Evolutionary conservation across 2,888 invertebrate species (phyloP).

Genomic region (Scelioninae gen. 1): DNA sequence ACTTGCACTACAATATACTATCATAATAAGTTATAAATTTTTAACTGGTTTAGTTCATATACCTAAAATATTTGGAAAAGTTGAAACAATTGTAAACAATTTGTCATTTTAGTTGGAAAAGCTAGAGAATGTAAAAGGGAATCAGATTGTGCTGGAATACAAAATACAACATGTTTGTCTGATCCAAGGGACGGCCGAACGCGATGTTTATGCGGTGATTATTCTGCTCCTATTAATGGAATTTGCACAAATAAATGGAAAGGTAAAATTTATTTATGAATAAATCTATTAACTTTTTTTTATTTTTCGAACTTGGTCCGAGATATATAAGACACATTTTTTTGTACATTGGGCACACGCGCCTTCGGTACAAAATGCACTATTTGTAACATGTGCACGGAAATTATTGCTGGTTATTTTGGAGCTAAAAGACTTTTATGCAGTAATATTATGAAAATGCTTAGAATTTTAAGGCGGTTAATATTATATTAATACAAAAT

Average conservation of each 20-base stretch:
- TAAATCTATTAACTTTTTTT: not conserved
- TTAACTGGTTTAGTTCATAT: not conserved
- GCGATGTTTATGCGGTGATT: conserved; percentile 89
- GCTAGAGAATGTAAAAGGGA: conserved; percentile 88
- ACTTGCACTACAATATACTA: too few relatives aligned
- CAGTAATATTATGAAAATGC: too few relatives aligned
- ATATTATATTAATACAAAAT: too few relatives aligned
- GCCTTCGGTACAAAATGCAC: too few relatives aligned
- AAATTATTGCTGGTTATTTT: too few relatives aligned
- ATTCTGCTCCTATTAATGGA: conserved; percentile 88
- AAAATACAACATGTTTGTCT: conserved; percentile 88
- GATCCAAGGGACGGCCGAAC: conserved; percentile 87
- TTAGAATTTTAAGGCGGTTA: too few relatives aligned
- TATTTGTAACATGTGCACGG: too few relatives aligned
- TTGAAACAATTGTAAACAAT: not conserved
- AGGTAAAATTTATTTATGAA: conserved; percentile 83
- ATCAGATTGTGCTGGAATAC: conserved; percentile 88
- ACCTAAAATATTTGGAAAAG: not conserved
- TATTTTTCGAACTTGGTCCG: too few relatives aligned
- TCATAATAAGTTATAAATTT: too few relatives aligned
- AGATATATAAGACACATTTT: too few relatives aligned
- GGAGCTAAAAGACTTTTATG: too few relatives aligned
- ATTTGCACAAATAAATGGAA: conserved; percentile 87
- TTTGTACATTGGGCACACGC: too few relatives aligned
- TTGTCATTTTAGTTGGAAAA: conserved; percentile 80